Evolutionary conservation across 2,113 vertebrate genomes (phyloP).

Genomic region (Apteryx mantelli): DNA sequence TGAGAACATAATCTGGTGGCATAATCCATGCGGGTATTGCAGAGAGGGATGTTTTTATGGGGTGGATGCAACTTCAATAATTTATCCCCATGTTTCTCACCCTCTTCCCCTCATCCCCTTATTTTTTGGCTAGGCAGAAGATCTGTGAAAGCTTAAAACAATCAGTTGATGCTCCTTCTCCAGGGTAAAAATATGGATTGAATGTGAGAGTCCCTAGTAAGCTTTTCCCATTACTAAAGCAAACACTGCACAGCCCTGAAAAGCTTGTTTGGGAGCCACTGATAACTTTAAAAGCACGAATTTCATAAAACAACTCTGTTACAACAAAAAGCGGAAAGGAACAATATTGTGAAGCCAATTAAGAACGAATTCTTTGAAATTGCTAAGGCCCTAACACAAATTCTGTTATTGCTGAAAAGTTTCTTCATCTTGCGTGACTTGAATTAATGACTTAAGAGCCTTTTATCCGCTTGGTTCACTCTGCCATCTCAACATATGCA

Average conservation of each 20-base stretch:
- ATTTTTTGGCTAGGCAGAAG: not conserved
- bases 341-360: constrained; percentile 12
- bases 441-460: constrained; percentile 38
- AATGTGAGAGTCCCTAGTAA: not conserved
- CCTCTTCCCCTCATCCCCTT: not conserved
- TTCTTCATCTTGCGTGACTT: constrained; percentile 28
- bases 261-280: not conserved
- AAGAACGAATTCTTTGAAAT: constrained; percentile 12
- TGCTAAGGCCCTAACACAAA: not conserved
- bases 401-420: constrained; percentile 26
- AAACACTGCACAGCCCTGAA: not conserved
- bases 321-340: not conserved
- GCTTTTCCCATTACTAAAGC: not conserved
- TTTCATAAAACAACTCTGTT: not conserved
- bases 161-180: not conserved
- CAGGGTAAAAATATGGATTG: not conserved
- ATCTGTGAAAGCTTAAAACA: not conserved
- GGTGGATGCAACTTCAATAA: not conserved
- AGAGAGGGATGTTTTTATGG: not conserved
- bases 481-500: not conserved
- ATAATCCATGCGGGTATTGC: rapidly evolving
- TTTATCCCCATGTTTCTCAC: not conserved
- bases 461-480: not conserved
- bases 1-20: not conserved
- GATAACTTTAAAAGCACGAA: not conserved